Conservation (phyloP, 2,888 invertebrate species). For the Eupithecia pulchellata region DNA sequence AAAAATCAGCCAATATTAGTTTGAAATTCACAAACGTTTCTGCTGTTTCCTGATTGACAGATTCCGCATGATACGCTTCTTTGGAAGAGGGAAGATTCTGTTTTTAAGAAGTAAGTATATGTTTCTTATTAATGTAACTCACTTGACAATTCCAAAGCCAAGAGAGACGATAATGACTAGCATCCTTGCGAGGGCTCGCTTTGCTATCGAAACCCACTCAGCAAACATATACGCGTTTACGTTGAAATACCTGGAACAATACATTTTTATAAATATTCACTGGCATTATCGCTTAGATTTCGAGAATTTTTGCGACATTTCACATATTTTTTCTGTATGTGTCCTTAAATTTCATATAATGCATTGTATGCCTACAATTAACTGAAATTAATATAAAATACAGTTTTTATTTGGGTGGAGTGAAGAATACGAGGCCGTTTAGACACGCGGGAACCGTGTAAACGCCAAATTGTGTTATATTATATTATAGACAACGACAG, state of each 20-base stretch:
- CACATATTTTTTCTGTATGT: no score
- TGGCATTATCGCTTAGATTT: no score
- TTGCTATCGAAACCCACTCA: conserved; percentile 96
- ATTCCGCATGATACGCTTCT: background rate
- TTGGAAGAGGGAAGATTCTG: background rate
- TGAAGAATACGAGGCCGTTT: no score
- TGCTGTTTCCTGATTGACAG: background rate
- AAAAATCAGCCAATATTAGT: background rate
- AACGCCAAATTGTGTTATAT: no score
- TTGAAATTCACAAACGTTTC: background rate
- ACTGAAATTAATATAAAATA: no score
- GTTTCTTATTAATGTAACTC: conserved; percentile 55
- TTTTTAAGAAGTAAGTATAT: background rate
- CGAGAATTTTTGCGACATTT: no score
- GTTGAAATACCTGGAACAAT: conserved; percentile 66
- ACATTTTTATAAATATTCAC: background rate
- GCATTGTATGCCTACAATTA: no score
- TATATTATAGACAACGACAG: no score
- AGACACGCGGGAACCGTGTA: no score
- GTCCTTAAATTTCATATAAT: no score
- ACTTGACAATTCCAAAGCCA: conserved; percentile 98
- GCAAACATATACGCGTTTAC: conserved; percentile 91
- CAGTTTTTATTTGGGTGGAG: no score
- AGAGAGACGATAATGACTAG: conserved; percentile 97
- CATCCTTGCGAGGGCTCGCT: conserved; percentile 96